Base-by-base conservation (phyloP, 2,888 invertebrate genomes). In the Drosophila mayaguana region DNA sequence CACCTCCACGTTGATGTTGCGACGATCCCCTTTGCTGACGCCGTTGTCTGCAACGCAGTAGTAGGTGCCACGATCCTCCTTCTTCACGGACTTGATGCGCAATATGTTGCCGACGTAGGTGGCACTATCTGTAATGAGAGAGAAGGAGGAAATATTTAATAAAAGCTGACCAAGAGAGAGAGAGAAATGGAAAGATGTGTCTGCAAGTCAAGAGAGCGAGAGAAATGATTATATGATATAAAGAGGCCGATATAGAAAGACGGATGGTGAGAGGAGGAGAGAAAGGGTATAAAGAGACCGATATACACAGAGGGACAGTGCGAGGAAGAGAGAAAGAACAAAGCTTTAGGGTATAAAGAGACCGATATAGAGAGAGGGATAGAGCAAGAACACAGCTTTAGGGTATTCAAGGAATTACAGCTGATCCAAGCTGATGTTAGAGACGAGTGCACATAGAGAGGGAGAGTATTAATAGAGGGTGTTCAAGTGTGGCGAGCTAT, bases 1-100 rank as follows among this genome's bases (percentile, higher is more conserved):
- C 25, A 98, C 97, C 92, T 98, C 98, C 43, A 98, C 94, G 75
- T 97, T 97, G 78, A 98, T 96, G 87, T 98, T 97, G 78, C 97
- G 94, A 34, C 96, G 94, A 4, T 97, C 96, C 0, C 97, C 97
- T 81, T 96, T 95, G 36, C 97, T 97, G 0, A 97, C 97, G 2
- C 96, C 96, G 84, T 97, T 97, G 89, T 97, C 97, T 8, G 97
- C 98, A 1, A 98, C 97, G 86, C 98, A 98, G 91, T 98, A 98
- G 92, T 98, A 98, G 0, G 98, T 98, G 16, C 98, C 98, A 54
- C 98, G 94, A 92, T 98, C 97, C 90, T 97, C 97, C 91, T 98
- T 98, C 77, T 95, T 95, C 0, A 97, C 96, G 0, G 95, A 93
- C 5, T 95, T 93, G 67, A 98, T 96, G 91, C 96, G 96, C 70